phyloP scores from a whole-genome alignment of 2,797 vertebrate species.

The Acanthurus lineatus region DNA sequence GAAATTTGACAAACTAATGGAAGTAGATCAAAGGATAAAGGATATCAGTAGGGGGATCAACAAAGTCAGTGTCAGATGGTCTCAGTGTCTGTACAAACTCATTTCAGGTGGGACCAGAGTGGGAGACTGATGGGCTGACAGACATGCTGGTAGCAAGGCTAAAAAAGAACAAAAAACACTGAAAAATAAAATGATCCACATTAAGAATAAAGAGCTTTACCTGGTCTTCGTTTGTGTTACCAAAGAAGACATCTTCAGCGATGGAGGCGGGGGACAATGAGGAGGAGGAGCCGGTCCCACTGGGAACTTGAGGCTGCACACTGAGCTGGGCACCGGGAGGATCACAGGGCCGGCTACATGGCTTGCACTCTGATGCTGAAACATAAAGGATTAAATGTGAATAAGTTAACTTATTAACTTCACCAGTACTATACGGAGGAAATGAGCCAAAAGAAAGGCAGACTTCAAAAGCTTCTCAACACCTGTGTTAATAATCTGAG shows the following conservation, averaged over 20 bases:
- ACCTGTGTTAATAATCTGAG: conserved; percentile 33
- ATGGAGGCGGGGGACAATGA: conserved; percentile 82
- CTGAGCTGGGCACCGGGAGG: conserved; percentile 38
- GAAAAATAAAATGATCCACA: not conserved
- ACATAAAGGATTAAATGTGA: conserved; percentile 20
- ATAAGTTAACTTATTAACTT: not conserved
- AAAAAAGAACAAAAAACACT: too few species aligned
- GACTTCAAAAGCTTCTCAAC: conserved; percentile 31
- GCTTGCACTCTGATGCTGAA: conserved; percentile 91
- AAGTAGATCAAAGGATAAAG: too few species aligned
- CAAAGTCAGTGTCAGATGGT: too few species aligned
- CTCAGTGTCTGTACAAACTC: too few species aligned
- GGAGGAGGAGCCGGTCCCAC: conserved; percentile 73
- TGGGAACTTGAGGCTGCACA: conserved; percentile 37
- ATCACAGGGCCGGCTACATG: conserved; percentile 76
- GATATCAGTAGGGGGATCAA: too few species aligned
- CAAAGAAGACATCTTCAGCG: conserved; percentile 85
- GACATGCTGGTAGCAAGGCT: too few species aligned
- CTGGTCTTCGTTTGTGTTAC: conserved; percentile 85
- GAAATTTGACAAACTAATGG: too few species aligned
- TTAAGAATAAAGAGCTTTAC: conserved; percentile 69
- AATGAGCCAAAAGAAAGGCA: not conserved
- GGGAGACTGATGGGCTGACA: too few species aligned
- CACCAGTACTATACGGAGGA: conserved; percentile 28
- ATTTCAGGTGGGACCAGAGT: too few species aligned